A percentile compares a stretch with the other conserved stretches of the same genome.
Evolutionary conservation across 2,113 vertebrate genomes (phyloP).

Genomic region (Ginglymostoma cirratum): DNA sequence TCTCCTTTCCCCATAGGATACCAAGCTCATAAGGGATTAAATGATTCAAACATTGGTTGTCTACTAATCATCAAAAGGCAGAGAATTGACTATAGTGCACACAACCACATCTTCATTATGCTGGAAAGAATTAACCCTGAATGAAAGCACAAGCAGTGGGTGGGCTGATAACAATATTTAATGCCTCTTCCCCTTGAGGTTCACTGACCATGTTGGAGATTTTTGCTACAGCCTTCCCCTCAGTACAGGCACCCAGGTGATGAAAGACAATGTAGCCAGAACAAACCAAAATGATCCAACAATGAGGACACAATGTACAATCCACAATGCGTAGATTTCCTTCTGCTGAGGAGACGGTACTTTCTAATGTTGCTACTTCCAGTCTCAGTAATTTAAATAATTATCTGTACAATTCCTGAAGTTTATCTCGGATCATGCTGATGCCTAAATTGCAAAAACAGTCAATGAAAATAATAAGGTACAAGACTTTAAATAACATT

Average conservation of each 20-base stretch:
- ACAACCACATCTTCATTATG: neutral
- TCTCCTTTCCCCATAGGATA: neutral
- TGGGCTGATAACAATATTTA: neutral
- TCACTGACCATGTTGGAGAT: neutral
- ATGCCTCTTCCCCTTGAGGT: neutral
- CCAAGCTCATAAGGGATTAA: neutral
- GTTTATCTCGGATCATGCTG: neutral
- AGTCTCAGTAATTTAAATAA: neutral
- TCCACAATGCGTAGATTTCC: neutral
- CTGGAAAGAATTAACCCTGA: neutral
- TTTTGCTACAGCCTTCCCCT: neutral
- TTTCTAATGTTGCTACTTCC: neutral
- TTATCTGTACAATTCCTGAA: neutral
- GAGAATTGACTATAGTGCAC: neutral
- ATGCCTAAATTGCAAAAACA: neutral
- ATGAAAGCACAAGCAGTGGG: neutral
- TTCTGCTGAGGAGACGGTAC: neutral
- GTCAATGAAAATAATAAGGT: neutral
- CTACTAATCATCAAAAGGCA: neutral
- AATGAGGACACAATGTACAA: neutral
- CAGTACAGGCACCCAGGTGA: neutral
- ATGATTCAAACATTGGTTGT: neutral
- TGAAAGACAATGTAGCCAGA: neutral
- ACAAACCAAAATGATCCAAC: neutral
- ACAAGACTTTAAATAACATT: neutral